A percentile compares a stretch with the other conserved stretches of the same genome.
Conservation (phyloP, 2,113 vertebrate genomes). For the Larimichthys crocea region DNA sequence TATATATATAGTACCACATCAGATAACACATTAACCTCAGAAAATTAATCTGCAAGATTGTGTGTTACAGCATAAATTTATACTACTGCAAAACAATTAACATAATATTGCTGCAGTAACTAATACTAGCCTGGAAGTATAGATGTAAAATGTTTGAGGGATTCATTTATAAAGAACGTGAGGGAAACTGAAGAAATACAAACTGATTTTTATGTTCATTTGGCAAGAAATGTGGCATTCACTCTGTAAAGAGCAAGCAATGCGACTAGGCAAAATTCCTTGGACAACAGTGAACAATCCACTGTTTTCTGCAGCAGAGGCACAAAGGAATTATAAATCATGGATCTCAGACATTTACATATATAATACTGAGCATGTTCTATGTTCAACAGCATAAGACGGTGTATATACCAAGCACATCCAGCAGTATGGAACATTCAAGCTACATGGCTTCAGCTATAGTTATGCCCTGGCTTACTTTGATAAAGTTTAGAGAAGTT, state of each 20-base stretch:
- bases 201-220: constrained; percentile 24
- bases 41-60: background rate
- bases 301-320: constrained; percentile 17
- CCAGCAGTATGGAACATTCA: background rate
- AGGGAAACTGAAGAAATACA: background rate
- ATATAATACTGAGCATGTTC: constrained; percentile 16
- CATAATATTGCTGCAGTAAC: background rate
- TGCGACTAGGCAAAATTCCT: constrained; percentile 16
- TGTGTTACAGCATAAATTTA: background rate
- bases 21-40: background rate
- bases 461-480: background rate
- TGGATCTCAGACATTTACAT: constrained; percentile 24
- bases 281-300: constrained; percentile 5
- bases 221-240: constrained; percentile 13
- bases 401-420: constrained; percentile 6
- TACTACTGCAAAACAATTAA: background rate
- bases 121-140: background rate
- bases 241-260: background rate
- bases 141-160: background rate
- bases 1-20: no score
- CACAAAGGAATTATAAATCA: constrained; percentile 18
- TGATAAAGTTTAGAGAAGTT: no score
- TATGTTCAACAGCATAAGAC: background rate
- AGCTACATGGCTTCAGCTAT: background rate
- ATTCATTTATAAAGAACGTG: background rate